Percentiles rank a stretch among this genome's conserved stretches.
Conservation (phyloP, 2,113 vertebrate species). For the Irena cyanogastra region DNA sequence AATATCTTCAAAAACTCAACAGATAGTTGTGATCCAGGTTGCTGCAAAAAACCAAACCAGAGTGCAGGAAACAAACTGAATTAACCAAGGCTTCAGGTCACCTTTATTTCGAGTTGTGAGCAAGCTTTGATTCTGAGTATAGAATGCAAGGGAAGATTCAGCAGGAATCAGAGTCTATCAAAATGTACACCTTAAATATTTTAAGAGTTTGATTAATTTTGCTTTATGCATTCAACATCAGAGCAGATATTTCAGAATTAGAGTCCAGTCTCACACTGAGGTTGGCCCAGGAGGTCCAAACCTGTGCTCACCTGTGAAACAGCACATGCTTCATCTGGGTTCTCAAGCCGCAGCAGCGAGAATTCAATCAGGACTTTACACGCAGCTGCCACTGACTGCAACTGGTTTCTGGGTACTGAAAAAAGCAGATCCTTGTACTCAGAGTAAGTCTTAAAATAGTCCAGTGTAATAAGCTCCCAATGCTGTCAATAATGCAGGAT, state of each 20-base stretch:
- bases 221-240: neutral
- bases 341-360: slow-evolving; percentile 92
- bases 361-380: slow-evolving; percentile 98
- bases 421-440: neutral
- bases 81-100: neutral
- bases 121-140: neutral
- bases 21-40: neutral
- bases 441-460: neutral
- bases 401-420: slow-evolving; percentile 92
- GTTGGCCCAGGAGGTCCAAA: neutral
- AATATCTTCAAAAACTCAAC: neutral
- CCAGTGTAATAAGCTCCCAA: neutral
- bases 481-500: neutral
- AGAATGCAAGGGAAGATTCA: neutral
- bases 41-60: neutral
- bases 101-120: neutral
- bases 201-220: neutral
- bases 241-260: neutral
- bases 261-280: neutral
- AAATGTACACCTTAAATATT: neutral
- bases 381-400: slow-evolving; percentile 93
- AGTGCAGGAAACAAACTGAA: neutral
- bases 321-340: slow-evolving; percentile 96
- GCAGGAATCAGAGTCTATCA: neutral
- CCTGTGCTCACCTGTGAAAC: slow-evolving; percentile 88